Base-by-base conservation (phyloP, 1,140 invertebrate genomes). In the Meteorus sp. region DNA sequence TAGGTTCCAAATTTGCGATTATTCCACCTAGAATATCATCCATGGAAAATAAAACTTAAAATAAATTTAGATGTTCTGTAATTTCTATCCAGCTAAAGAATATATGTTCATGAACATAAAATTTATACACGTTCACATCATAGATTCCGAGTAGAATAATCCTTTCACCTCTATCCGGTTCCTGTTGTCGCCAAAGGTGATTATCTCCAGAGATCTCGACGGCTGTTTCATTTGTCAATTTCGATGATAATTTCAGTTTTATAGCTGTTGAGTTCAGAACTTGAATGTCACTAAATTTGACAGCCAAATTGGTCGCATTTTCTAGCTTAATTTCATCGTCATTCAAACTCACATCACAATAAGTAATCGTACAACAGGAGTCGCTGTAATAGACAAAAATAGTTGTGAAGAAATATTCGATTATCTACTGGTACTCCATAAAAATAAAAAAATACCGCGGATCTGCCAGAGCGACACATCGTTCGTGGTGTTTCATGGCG, bases 321-420 rank as follows among this genome's bases (percentile, higher is more conserved):
- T 80, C 80, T 0, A 75, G 39, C 59, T 74, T 81, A 19, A 83
- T 85, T 60, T 90, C 88, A 45, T 89, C 86, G 61, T 86, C 88
- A 56, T 88, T 86, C 7, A 90, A 77, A 1, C 87, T 89, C 1
- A 92, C 89, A 65, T 93, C 90, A 69, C 92, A 94, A 1, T 92
- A 79, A 45, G 92, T 87, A 60, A 92, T 84, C 35, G 88, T 91
- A 66, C 93, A 95, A 70, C 93, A 95, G 1, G 86, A 73, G 72
- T 95, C 92, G 11, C 87, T 86, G 3, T 19, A 59, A n/a, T n/a
- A 37, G 31, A 11, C 13, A 33, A 8, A 11, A 33, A 23, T 15
- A 31, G 19, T 13, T 3, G 13, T 47, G 5, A 22, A 1, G 41
- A 43, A 43, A 13, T 50, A 44, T 55, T 23, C 35, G 6, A 55